Percentiles rank a stretch among this genome's conserved stretches.
phyloP scores from a whole-genome alignment of 2,888 invertebrate species.

The Acleris emargana region DNA sequence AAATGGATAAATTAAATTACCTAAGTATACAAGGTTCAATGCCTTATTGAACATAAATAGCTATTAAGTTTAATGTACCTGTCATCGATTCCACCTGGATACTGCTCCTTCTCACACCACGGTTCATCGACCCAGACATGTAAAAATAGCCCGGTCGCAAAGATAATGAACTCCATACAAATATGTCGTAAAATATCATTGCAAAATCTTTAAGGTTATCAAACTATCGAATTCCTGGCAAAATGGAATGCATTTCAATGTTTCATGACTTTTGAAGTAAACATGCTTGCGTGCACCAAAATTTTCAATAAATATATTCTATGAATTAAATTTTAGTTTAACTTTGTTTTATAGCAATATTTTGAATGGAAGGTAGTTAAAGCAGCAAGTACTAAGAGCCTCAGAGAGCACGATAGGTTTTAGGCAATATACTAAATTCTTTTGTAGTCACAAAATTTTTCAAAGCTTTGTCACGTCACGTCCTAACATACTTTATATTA shows the following conservation, averaged over 20 bases:
- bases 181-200: constrained; percentile 17
- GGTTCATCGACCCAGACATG: constrained; percentile 28
- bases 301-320: no score
- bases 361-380: no score
- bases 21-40: constrained; percentile 22
- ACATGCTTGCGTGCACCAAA: no score
- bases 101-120: constrained; percentile 17
- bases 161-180: constrained; percentile 7
- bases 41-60: constrained; percentile 11
- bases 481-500: no score
- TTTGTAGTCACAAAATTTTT: no score
- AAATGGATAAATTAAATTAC: not conserved
- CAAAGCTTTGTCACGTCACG: no score
- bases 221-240: not conserved
- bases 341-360: no score
- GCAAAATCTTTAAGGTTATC: not conserved
- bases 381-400: no score
- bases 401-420: no score
- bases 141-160: constrained; percentile 12
- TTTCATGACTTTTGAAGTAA: not conserved
- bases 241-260: constrained; percentile 4
- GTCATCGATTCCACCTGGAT: constrained; percentile 28
- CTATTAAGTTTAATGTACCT: constrained; percentile 17
- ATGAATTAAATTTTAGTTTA: no score
- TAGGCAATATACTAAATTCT: no score